Base-by-base conservation (phyloP, 2,113 vertebrate genomes). In the Hepsetus odoe region DNA sequence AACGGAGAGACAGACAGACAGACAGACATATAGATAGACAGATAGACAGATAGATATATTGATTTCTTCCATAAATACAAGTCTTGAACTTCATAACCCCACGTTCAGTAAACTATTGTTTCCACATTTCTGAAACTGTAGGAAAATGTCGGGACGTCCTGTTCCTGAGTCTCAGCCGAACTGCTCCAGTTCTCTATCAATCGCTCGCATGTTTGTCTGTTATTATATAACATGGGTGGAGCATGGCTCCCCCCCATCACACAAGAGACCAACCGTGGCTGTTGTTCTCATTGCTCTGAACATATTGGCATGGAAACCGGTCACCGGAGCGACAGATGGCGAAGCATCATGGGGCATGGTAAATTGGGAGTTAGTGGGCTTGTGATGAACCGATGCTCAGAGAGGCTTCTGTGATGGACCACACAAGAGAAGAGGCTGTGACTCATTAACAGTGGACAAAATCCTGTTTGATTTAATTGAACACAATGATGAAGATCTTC, bases 261-360 rank as follows among this genome's bases (percentile, higher is more conserved):
- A 59, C 20, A 69, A 71, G 40, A 55, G 33, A 76, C 68, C 70
- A 40, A 62, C 62, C 72, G 38, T n/a, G 22, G 75, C 75, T 68
- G 75, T 58, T 77, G 89, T 91, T 91, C 89, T 90, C 91, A 83
- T 89, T 86, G 91, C 89, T 88, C 87, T 84, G 85, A 89, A 90
- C 89, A 89, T 86, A 86, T 86, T 92, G 92, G 90, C 90, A 86
- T 85, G 79, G 79, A 82, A 86, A 55, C 81, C 80, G 86, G 88
- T 90, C 85, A 86, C 87, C 82, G 85, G 79, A 77, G 87, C 77
- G 90, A 90, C 93, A 94, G 93, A 94, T 94, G 93, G 93, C 80
- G n/a, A 42, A 90, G 86, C 93, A 88, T 90, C 90, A 91, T 90
- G 91, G 91, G 87, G 91, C 90, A 90, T 33, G 88, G 88, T 86